Evolutionary conservation across 2,113 vertebrate species (phyloP).

Genomic region (Gobius niger): DNA sequence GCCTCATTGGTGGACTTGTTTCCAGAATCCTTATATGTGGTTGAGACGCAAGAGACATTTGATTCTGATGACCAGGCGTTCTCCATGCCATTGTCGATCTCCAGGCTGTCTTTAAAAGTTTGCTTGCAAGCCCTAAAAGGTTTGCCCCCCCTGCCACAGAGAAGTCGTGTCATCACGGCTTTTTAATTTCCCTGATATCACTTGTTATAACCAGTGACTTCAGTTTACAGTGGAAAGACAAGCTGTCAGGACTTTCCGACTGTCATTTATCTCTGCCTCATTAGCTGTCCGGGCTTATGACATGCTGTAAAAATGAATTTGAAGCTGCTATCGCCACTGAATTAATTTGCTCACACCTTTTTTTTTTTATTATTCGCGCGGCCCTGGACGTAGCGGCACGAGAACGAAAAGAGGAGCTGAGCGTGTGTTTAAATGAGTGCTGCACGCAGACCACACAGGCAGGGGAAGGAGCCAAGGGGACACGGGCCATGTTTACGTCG

Average conservation of each 20-base stretch:
- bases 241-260: neutral
- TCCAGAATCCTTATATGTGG: too few species aligned
- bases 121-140: too few species aligned
- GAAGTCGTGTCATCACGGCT: too few species aligned
- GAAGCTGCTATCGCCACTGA: neutral
- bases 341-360: neutral
- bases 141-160: too few species aligned
- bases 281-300: neutral
- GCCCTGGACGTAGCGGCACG: neutral
- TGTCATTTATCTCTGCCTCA: neutral
- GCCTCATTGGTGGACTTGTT: too few species aligned
- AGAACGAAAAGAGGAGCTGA: slow-evolving; percentile 8
- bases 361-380: neutral
- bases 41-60: too few species aligned
- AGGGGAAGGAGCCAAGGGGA: slow-evolving; percentile 1
- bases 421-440: slow-evolving; percentile 10
- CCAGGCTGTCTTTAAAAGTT: too few species aligned
- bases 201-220: neutral
- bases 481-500: slow-evolving; percentile 51
- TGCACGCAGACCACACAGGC: slow-evolving; percentile 51
- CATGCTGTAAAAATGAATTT: neutral
- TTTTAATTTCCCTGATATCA: too few species aligned
- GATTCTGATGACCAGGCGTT: too few species aligned
- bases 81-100: too few species aligned
- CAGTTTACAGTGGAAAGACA: neutral